A percentile compares a stretch with the other conserved stretches of the same genome.
Conservation (phyloP, 2,888 invertebrate species). For the Xestia c-nigrum region DNA sequence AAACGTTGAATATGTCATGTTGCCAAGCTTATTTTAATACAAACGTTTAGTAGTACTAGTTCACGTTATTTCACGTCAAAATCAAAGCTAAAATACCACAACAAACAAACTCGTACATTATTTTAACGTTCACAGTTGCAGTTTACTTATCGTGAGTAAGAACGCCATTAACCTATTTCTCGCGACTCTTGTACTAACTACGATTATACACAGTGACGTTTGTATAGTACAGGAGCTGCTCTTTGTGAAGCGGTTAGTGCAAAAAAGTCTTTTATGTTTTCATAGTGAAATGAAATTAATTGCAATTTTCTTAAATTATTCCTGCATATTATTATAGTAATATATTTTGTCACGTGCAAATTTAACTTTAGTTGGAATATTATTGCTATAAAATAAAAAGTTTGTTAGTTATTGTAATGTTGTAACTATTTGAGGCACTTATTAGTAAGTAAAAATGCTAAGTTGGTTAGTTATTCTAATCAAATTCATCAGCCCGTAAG, state of each 20-base stretch:
- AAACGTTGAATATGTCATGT: neutral
- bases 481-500: neutral
- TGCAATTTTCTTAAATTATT: neutral
- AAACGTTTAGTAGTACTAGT: neutral
- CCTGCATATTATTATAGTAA: neutral
- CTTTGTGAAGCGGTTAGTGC: neutral
- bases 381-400: neutral
- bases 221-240: conserved; percentile 27
- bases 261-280: neutral
- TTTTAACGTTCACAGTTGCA: conserved; percentile 8
- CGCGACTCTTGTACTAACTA: conserved; percentile 37
- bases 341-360: neutral
- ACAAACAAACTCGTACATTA: neutral
- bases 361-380: neutral
- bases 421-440: neutral
- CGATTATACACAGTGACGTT: conserved; percentile 35
- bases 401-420: neutral
- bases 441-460: neutral
- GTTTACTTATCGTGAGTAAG: conserved; percentile 23
- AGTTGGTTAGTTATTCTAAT: too few relatives aligned
- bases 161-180: conserved; percentile 50
- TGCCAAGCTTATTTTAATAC: neutral
- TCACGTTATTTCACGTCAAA: neutral
- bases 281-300: neutral
- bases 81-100: neutral